phyloP scores from a whole-genome alignment of 2,888 invertebrate genomes.

The Lasioglossum leucozonium region DNA sequence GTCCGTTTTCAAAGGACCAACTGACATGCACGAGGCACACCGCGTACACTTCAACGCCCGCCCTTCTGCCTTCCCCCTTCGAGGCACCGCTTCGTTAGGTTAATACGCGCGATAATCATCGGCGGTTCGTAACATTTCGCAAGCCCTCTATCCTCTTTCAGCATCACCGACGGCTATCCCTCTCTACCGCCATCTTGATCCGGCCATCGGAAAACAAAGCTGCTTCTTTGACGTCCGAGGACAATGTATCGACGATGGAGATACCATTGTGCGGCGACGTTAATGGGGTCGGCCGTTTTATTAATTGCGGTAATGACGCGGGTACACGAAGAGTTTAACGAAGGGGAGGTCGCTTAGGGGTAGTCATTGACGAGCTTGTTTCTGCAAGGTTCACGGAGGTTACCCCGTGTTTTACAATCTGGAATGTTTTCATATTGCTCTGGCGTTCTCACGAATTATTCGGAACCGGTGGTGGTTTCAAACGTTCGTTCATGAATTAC shows the following conservation, averaged over 20 bases:
- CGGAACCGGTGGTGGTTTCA: too few species aligned
- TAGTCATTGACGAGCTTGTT: not conserved
- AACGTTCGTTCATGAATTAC: not conserved
- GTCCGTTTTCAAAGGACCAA: slow-evolving; percentile 54
- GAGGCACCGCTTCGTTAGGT: slow-evolving; percentile 52
- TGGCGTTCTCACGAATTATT: not conserved
- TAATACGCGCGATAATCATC: slow-evolving; percentile 55
- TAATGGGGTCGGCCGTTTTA: slow-evolving; percentile 19
- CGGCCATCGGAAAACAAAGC: slow-evolving; percentile 12
- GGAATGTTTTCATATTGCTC: not conserved
- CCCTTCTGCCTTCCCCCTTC: slow-evolving; percentile 38
- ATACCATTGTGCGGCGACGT: slow-evolving; percentile 27
- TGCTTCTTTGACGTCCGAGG: not conserved
- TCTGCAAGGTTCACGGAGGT: not conserved
- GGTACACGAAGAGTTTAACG: not conserved
- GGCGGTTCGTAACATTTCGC: slow-evolving; percentile 47
- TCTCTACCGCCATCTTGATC: slow-evolving; percentile 22
- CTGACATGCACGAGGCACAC: slow-evolving; percentile 39
- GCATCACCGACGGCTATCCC: not conserved
- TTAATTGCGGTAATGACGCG: slow-evolving; percentile 24
- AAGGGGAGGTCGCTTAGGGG: not conserved
- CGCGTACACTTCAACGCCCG: slow-evolving; percentile 29
- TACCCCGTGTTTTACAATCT: not conserved
- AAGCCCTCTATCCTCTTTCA: not conserved
- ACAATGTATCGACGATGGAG: slow-evolving; percentile 36